Base-by-base conservation (phyloP, 2,797 vertebrate genomes). In the Acipenser oxyrinchus region DNA sequence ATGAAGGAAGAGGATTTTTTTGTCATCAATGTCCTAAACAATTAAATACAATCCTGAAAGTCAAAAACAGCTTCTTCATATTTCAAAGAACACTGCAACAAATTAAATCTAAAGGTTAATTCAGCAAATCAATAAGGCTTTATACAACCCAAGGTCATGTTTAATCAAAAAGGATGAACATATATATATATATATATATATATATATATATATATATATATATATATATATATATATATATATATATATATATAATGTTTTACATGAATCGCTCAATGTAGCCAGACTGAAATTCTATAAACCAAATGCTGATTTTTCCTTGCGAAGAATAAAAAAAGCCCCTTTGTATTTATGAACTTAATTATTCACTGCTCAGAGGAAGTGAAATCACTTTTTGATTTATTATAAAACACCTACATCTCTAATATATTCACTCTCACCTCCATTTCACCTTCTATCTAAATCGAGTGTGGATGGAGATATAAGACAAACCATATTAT, bases 371-470 rank as follows among this genome's bases (percentile, higher is more conserved):
- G 18, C 58, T 37, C 37, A 15, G 23, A 37, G 23, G 51, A 37
- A 37, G 12, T 8, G 50, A 60, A 66, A 50, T 15, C 11, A 49
- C 48, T 67, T 67, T 67, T 60, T 51, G 55, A 60, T 60, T 60
- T 59, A 61, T 67, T 60, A 50, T 48, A 51, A 60, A 60, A 60
- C 63, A 61, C 62, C 12, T 23, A 50, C 15, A 37, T 37, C 23
- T 37, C 23, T 64, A 15, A 52, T 18, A 53, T 8, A 65, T 18
- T 64, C 1, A 64, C 49, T 65, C 15, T 37, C 13, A 61, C 59
- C 68, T 18, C 64, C 13, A 48, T 66, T 61, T 69, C 51, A 18
- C 68, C 50, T 66, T 69, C 63, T 55, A 60, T 61, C 50, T 57
- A 7, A 52, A 55, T 37, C 10, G 63, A 13, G 49, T 1, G 53